Base-by-base conservation (phyloP, 2,888 invertebrate genomes). In the Linnaemya vulpina region DNA sequence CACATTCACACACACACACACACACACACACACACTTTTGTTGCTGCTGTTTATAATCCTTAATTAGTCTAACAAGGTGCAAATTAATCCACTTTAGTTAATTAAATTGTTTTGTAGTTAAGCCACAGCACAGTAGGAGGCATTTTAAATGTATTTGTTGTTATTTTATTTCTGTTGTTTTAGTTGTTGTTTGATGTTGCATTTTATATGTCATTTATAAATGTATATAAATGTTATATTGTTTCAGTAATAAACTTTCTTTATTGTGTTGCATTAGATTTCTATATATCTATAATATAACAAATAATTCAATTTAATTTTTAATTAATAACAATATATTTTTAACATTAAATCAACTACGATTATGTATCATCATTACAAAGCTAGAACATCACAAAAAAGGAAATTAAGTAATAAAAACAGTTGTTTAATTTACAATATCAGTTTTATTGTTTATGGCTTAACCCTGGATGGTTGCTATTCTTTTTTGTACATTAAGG, bases 21-120 rank as follows among this genome's bases (percentile, higher is more conserved):
- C 13, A 25, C 55, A 58, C 15, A 15, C 1, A 25, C 3, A 35
- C 8, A 13, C 20, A 62, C 40, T n/a, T 15, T 43, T 63, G 20
- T 15, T 87, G 87, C 83, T 79, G 75, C 51, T 65, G 15, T 35
- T 87, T 88, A 87, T 91, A 87, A 90, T 90, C 91, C 91, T 90
- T 90, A 91, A 91, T 91, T 91, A 90, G 90, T 88, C 87, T 90
- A 91, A 91, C 90, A 91, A 90, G 88, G 89, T 89, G 90, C 89
- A 90, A 91, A 90, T 90, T 90, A 90, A 90, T 91, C 90, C 91
- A 90, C 90, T 91, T 91, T 89, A 88, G 88, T 89, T 90, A 91
- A 91, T 91, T 91, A 91, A 91, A 91, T 90, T 89, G 75, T 81
- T 85, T 62, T 58, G 77, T 68, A 30, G 30, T 30, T 30, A 62